These are phyloP conservation scores for Hydrozoanthus gracilis DNA, from an alignment of 92 coral and sea anemone species.

Conservation along the genomic window DNA sequence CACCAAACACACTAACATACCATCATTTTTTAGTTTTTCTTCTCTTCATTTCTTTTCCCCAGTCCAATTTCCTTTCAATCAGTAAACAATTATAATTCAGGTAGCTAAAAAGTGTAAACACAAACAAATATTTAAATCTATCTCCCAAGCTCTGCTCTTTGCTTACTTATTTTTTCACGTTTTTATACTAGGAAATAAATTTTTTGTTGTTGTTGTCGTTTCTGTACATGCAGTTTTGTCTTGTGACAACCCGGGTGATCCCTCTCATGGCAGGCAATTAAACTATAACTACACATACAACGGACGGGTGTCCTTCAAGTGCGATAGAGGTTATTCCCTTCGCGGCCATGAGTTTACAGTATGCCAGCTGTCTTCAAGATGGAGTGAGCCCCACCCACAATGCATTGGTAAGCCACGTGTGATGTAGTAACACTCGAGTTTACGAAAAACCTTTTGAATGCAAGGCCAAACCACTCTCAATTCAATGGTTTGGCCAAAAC, in stretches of 20 bases:
- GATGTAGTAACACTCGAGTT: neutral
- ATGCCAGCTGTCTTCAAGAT: slow-evolving; percentile 70
- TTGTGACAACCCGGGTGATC: slow-evolving; percentile 70
- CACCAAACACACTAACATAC: too few species aligned
- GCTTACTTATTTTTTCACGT: neutral
- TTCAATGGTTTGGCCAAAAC: too few species aligned
- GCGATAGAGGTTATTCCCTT: slow-evolving; percentile 64
- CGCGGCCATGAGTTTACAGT: slow-evolving; percentile 68
- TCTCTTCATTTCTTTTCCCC: too few species aligned
- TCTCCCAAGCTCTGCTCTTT: neutral
- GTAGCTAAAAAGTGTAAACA: too few species aligned
- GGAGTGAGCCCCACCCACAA: slow-evolving; percentile 62
- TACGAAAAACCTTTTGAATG: too few species aligned
- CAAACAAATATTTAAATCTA: too few species aligned
- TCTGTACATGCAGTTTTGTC: slow-evolving; percentile 57
- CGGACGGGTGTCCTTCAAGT: slow-evolving; percentile 54
- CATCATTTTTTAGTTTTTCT: too few species aligned
- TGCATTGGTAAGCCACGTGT: slow-evolving; percentile 63
- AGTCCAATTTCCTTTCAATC: too few species aligned
- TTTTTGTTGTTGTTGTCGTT: neutral
- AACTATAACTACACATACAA: slow-evolving; percentile 65
- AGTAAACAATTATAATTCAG: too few species aligned
- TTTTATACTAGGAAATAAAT: neutral
- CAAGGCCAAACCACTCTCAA: too few species aligned
- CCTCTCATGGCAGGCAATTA: slow-evolving; percentile 55